These are phyloP conservation scores for Rousettus madagascariensis DNA, from an alignment of 2,797 vertebrate species.

Conservation along the genomic window DNA sequence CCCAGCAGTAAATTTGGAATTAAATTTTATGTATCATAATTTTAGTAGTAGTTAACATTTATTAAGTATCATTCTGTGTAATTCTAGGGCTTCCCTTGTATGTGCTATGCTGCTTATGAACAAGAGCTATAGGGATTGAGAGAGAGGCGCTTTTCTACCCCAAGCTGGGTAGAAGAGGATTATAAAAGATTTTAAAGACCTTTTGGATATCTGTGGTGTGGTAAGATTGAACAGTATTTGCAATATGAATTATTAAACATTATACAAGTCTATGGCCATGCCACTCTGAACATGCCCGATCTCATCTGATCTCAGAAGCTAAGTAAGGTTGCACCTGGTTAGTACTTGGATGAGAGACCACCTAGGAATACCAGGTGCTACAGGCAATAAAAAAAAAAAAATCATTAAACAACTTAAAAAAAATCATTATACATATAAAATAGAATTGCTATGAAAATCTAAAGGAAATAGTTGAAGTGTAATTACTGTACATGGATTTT, in stretches of 20 bases:
- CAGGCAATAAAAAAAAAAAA: too few relatives aligned
- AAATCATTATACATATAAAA: constrained; percentile 14
- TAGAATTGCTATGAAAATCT: not conserved
- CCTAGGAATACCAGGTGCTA: too few relatives aligned
- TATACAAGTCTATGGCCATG: not conserved
- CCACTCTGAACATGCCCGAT: too few relatives aligned
- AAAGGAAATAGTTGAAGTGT: constrained; percentile 10
- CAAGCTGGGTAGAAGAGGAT: not conserved
- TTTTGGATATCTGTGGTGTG: not conserved
- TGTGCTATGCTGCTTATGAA: not conserved
- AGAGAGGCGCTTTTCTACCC: not conserved
- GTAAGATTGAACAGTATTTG: not conserved
- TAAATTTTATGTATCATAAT: not conserved
- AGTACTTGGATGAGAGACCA: too few relatives aligned
- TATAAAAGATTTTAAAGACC: constrained; percentile 11
- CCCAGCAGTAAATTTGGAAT: not conserved
- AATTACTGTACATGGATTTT: not conserved
- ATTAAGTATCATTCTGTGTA: not conserved
- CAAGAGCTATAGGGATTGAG: not conserved
- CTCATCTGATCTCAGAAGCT: too few relatives aligned
- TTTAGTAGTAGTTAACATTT: constrained; percentile 26
- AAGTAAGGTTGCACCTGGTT: too few relatives aligned
- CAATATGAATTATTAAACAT: not conserved
- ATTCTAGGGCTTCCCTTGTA: not conserved
- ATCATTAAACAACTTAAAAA: too few relatives aligned